These are phyloP conservation scores for Mesopsocus fuscifrons DNA, from an alignment of 2,888 invertebrate genomes.

Conservation along the genomic window DNA sequence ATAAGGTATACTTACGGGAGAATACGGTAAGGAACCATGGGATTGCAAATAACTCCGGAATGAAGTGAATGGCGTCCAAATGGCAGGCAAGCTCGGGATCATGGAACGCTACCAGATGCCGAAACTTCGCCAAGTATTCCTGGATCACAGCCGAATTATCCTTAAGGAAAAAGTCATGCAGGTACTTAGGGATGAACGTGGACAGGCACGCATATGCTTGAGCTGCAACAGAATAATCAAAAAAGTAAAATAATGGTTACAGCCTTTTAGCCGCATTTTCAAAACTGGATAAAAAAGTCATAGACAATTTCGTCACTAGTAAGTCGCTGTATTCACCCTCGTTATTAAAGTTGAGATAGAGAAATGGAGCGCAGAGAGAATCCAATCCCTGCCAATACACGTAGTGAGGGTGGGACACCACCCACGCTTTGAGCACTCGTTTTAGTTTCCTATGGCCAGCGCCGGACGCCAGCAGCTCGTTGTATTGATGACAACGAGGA, in stretches of 20 bases:
- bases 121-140: conserved; percentile 93
- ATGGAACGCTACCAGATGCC: conserved; percentile 87
- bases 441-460: conserved; percentile 84
- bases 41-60: conserved; percentile 93
- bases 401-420: conserved; percentile 80
- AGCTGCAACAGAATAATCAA: conserved; percentile 40
- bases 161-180: conserved; percentile 91
- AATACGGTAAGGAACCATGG: conserved; percentile 99
- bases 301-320: no score
- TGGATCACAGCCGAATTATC: conserved; percentile 94
- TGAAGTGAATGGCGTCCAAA: conserved; percentile 79
- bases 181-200: conserved; percentile 87
- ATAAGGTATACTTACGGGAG: conserved; percentile 62
- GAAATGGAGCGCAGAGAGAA: conserved; percentile 91
- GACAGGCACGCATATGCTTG: conserved; percentile 89
- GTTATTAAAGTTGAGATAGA: conserved; percentile 90
- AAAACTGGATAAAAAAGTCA: conserved; percentile 9
- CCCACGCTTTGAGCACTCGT: conserved; percentile 90
- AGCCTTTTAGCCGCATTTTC: not conserved
- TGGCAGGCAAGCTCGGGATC: conserved; percentile 86
- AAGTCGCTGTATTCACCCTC: no score
- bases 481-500: conserved; percentile 97
- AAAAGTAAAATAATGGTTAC: conserved; percentile 8
- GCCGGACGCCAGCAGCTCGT: conserved; percentile 84
- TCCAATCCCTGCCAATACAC: conserved; percentile 99